Evolutionary conservation across 1,140 invertebrate species (phyloP), one percentile per base, ranked within the genome.

Genomic region (Drosophila busckii): DNA sequence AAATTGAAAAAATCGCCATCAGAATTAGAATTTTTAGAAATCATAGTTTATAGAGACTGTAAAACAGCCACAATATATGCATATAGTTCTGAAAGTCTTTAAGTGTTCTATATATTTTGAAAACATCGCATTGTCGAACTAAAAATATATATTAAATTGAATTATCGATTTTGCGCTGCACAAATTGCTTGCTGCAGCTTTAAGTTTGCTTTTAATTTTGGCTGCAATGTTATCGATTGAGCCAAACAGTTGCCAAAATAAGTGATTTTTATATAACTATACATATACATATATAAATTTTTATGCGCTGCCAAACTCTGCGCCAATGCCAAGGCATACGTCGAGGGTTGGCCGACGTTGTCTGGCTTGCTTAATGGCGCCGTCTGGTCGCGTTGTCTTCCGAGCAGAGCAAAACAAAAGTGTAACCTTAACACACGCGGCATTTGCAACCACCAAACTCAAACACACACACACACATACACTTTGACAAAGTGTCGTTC

Each of bases 361-460:
- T 45, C 64, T 58, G 64, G 48, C 45, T 34, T 12, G 59, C 58
- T 61, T 31, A 23, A 22, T 61, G 73, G 65, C 75, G 75, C 69
- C 75, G 75, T 80, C 75, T 80, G 40, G 75, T 54, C 75, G 75
- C 67, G 20, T 7, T 50, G 25, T 42, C 42, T 31, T 22, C 23
- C n/a, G 15, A 34, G 15, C 23, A 25, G 35, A 42, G 29, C 50
- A 65, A 63, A 73, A 61, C 52, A 83, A 63, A n/a, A 66, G 10
- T 82, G 60, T 75, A 80, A 80, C 75, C 75, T 82, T 80, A 82
- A 82, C 69, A 82, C 59, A 75, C 55, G 41, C 60, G 48, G 38
- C 50, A 29, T 48, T 13, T 34, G 3, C 28, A 31, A 10, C 34
- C 31, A 10, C 48, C 25, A 29, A 19, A 13, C 13, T 7, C 13